These are phyloP conservation scores for Drosophila mayri DNA, from an alignment of 1,140 invertebrate genomes.

Conservation along the genomic window DNA sequence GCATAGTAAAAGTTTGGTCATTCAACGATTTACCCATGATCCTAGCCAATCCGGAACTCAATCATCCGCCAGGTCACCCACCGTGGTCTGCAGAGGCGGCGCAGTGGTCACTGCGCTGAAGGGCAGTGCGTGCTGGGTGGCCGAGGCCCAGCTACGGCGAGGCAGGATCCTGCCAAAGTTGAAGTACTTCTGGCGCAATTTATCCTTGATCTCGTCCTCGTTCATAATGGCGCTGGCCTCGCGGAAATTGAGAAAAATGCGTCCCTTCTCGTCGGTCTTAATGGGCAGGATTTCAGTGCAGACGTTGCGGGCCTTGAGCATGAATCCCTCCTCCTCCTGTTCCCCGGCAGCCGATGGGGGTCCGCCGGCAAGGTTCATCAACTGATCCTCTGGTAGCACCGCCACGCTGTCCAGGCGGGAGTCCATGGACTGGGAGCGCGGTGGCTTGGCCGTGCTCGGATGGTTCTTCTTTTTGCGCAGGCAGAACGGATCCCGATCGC, in stretches of 20 bases:
- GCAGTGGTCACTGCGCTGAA: constrained; percentile 64
- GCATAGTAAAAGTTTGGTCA: constrained; percentile 12
- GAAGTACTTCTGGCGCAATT: constrained; percentile 80
- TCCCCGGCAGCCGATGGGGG: constrained; percentile 21
- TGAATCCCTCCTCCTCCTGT: constrained; percentile 71
- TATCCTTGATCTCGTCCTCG: constrained; percentile 84
- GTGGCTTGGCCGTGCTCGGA: constrained; percentile 45
- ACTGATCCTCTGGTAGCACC: constrained; percentile 47
- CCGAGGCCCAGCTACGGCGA: constrained; percentile 79
- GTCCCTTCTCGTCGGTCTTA: constrained; percentile 82
- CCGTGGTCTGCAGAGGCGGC: constrained; percentile 37
- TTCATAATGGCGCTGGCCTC: constrained; percentile 84
- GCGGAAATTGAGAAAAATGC: constrained; percentile 82
- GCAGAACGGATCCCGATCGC: constrained; percentile 89
- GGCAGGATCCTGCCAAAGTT: constrained; percentile 79
- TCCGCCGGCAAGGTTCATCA: constrained; percentile 21
- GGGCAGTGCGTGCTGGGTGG: constrained; percentile 74
- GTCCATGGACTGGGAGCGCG: constrained; percentile 77
- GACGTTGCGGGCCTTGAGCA: constrained; percentile 80
- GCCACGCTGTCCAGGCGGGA: constrained; percentile 69
- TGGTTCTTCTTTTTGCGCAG: constrained; percentile 81
- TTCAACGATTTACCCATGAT: neutral
- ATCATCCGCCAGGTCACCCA: constrained; percentile 76
- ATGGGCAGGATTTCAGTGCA: constrained; percentile 84
- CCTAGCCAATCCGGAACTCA: constrained; percentile 11